Evolutionary conservation across 2,113 vertebrate species (phyloP), one percentile per base, ranked within the genome.

Genomic region (Saguinus imperator): DNA sequence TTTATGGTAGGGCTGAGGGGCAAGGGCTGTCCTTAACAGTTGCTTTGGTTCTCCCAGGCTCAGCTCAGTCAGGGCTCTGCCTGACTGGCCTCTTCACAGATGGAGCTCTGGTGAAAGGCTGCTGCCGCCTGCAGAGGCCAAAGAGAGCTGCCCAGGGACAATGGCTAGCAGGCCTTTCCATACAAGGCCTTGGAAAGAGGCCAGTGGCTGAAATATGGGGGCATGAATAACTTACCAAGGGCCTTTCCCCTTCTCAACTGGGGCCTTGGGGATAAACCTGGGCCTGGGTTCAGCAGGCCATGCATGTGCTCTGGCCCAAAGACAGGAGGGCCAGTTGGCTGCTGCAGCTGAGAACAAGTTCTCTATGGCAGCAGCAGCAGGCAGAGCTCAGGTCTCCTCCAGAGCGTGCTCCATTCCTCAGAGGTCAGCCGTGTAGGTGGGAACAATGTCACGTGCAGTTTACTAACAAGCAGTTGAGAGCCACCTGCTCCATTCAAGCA

Each of bases 41-140:
- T 55, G 27, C 61, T 77, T 14, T 52, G 43, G 57, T 90, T 35
- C 89, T 94, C 85, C 48, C 35, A 66, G 68, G 48, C 35, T 89
- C 72, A 21, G 70, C 81, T 87, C 20, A 35, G 89, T 83, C 81
- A 75, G 40, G 61, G 55, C 48, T 91, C 23, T 37, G 45, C 83
- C 45, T 84, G 55, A 73, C 80, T 37, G 76, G 68, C 80, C 45
- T 89, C 66, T 66, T 76, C 37, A 27, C 20, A 5, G 75, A 50
- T n/a, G 52, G 72, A 45, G n/a, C 72, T 80, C 73, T 80, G 75
- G 73, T 96, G 68, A 80, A 93, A 84, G 76, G 85, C 87, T 93
- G 75, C 61, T 82, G 85, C 66, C 87, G 73, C 66, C 87, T 18
- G 16, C 45, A 92, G 35, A 70, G 93, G 50, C 93, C 80, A 87